Conservation (phyloP, 2,888 invertebrate genomes). For the Cerceris ruficornis region DNA sequence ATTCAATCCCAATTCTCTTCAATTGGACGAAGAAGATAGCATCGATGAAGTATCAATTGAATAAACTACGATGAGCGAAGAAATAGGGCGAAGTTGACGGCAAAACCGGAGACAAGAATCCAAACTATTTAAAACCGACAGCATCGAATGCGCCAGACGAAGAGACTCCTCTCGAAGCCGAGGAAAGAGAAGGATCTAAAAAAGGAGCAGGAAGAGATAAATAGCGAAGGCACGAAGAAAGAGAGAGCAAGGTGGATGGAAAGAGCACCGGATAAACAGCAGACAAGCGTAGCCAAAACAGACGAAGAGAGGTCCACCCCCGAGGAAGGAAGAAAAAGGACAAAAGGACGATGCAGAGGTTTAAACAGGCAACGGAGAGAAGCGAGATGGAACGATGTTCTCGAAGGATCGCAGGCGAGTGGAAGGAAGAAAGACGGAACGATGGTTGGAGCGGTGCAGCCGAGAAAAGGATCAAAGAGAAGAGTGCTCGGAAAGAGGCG, state of each 20-base stretch:
- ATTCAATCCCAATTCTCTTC: too few relatives aligned
- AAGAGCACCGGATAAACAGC: background rate
- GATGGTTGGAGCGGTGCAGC: background rate
- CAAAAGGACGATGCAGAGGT: too few relatives aligned
- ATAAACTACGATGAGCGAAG: too few relatives aligned
- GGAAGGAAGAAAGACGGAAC: constrained; percentile 1
- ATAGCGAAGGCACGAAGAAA: background rate
- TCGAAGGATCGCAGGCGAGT: background rate
- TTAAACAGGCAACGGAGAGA: constrained; percentile 3
- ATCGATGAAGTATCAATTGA: too few relatives aligned
- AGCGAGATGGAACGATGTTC: constrained; percentile 4
- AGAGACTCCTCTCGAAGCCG: too few relatives aligned
- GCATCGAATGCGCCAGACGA: too few relatives aligned
- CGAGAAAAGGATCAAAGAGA: constrained; percentile 30
- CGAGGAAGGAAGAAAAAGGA: background rate
- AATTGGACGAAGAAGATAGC: too few relatives aligned
- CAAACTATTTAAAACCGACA: too few relatives aligned
- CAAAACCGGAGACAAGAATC: too few relatives aligned
- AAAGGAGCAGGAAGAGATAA: background rate
- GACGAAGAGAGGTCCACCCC: background rate
- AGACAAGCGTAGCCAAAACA: constrained; percentile 9
- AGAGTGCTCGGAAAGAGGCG: constrained; percentile 2
- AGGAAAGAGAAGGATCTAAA: too few relatives aligned
- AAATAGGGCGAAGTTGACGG: too few relatives aligned
- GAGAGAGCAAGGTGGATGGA: background rate